Evolutionary conservation across 2,113 vertebrate species (phyloP), one percentile per base, ranked within the genome.

Genomic region (Oryzias curvinotus): DNA sequence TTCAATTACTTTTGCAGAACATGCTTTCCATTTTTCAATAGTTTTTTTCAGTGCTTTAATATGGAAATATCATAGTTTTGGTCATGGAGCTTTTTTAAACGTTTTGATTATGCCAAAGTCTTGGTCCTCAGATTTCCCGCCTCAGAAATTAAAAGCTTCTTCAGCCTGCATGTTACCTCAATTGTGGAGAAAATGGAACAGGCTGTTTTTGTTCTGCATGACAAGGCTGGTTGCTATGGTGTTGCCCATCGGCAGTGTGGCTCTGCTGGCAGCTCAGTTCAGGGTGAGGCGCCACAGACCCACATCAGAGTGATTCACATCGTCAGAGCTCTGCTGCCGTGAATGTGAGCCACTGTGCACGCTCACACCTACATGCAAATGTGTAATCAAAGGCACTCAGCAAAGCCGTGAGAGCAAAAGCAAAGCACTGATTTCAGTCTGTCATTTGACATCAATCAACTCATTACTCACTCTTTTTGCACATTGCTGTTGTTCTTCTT

Each of bases 281-380:
- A 47, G 68, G 73, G 75, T 85, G 61, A 52, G n/a, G 60, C 61
- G 17, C 77, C 69, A 73, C 57, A 80, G 79, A 87, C 85, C 83
- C 82, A 83, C 83, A 81, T 83, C 64, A 69, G 65, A 78, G 76
- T 91, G 88, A 92, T 86, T 91, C 88, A 90, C 85, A 83, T 89
- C 84, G 78, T 91, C 79, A 70, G 73, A 86, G 84, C 82, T 89
- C 80, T 51, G 81, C 80, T 89, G 90, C 79, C 87, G 86, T 91
- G 90, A 83, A 91, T 92, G 78, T 73, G 73, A 85, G 52, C 57
- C 15, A 50, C 52, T 52, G 4, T 19, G 43, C 52, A 51, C 66
- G 52, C 73, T 52, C 77, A 55, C 74, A 62, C 86, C 41, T 25
- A 69, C 51, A 36, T 43, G 53, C 54, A 57, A 65, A 54, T 41